phyloP scores from a whole-genome alignment of 2,113 vertebrate genomes.

The Heptranchias perlo region DNA sequence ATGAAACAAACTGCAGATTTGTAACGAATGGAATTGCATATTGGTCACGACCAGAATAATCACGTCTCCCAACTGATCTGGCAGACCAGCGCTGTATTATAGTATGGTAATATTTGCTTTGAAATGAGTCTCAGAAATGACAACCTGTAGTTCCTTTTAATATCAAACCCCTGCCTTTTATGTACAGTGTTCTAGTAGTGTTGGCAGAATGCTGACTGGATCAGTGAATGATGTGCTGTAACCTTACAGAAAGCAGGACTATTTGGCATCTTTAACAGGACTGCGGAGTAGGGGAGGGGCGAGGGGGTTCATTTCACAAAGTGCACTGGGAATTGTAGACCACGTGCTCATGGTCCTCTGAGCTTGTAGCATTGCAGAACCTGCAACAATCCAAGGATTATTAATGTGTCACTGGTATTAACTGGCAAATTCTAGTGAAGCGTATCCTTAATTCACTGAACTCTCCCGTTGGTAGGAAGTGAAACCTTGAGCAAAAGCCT shows the following conservation, averaged over 20 bases:
- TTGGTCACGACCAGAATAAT: not conserved
- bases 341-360: not conserved
- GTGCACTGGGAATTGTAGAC: not conserved
- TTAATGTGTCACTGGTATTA: not conserved
- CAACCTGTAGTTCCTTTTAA: not conserved
- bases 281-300: not conserved
- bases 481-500: not conserved
- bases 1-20: not conserved
- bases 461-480: not conserved
- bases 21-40: not conserved
- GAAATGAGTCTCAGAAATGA: not conserved
- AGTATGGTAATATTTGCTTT: not conserved
- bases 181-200: not conserved
- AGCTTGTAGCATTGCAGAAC: not conserved
- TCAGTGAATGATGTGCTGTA: not conserved
- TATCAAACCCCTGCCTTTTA: not conserved
- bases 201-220: not conserved
- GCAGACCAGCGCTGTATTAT: not conserved
- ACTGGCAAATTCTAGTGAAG: not conserved
- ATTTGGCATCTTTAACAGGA: not conserved
- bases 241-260: not conserved
- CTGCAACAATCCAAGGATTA: not conserved
- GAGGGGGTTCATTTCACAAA: not conserved
- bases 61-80: not conserved
- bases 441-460: not conserved